These are phyloP conservation scores for Cephalopterus ornatus DNA, from an alignment of 2,113 vertebrate species.

Conservation along the genomic window DNA sequence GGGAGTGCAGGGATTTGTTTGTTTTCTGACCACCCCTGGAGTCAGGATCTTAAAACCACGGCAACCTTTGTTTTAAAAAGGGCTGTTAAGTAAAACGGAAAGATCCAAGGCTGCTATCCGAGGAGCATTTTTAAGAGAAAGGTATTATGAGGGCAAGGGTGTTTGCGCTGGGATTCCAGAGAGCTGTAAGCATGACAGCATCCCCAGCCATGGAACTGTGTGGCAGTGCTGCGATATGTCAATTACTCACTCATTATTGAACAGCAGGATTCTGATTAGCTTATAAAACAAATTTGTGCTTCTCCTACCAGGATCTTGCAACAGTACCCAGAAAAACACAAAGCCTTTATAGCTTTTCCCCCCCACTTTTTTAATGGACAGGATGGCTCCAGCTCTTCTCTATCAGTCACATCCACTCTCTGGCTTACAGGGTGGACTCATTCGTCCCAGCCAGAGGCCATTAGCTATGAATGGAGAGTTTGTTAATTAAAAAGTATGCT, in stretches of 20 bases:
- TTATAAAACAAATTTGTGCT: slow-evolving; percentile 61
- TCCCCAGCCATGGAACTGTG: not conserved
- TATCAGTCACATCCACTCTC: not conserved
- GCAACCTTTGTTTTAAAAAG: slow-evolving; percentile 29
- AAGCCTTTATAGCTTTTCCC: not conserved
- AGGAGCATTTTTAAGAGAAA: not conserved
- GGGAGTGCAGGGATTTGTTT: not conserved
- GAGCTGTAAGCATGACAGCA: not conserved
- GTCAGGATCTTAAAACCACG: slow-evolving; percentile 19
- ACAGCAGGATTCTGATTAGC: slow-evolving; percentile 62
- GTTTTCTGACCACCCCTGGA: slow-evolving; percentile 58
- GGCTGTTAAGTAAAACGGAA: not conserved
- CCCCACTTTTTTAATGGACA: not conserved
- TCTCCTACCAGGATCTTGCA: slow-evolving; percentile 44
- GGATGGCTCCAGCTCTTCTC: not conserved
- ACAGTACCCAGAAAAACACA: slow-evolving; percentile 31
- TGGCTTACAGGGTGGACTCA: not conserved
- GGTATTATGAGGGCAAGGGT: slow-evolving; percentile 37
- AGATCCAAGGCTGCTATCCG: not conserved
- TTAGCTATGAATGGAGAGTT: slow-evolving; percentile 1
- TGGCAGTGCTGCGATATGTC: not conserved
- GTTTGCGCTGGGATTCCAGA: not conserved
- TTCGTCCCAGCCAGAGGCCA: slow-evolving; percentile 22
- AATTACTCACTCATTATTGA: slow-evolving; percentile 70
- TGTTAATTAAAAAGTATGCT: slow-evolving; percentile 56